Evolutionary conservation across 35 echinoderm and acorn worm species (phyloP), one percentile per base, ranked within the genome.

Genomic region (Patiria miniata): DNA sequence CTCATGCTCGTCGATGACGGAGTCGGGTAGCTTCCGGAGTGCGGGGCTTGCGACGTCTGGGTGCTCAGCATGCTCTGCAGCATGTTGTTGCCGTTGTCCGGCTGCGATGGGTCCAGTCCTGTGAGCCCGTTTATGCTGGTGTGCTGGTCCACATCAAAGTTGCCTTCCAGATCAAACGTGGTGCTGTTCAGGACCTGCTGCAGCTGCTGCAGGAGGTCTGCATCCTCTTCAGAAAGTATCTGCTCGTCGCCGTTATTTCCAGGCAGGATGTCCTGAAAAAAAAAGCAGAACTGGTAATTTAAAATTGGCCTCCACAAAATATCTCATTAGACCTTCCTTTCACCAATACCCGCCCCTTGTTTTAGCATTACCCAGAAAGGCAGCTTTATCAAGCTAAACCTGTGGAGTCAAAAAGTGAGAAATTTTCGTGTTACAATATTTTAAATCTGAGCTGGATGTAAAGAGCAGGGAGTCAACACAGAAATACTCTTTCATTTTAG

Each of bases 191-290:
- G 80, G 56, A 90, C 60, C 38, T 83, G 88, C 42, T 90, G 79
- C 34, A 90, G 57, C 39, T 90, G 88, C 50, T 90, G 78, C 60
- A 90, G 79, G 19, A 89, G 58, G 18, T 61, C 83, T 59, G 38
- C 79, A 47, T 83, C 79, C 30, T 83, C 86, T 52, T 87, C 86
- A 0, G 86, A 79, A n/a, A 87, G 39, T 22, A 33, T 37, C 39
- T 79, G 69, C 69, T 79, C 86, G 8, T 73, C 65, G 26, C 65
- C 78, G 73, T 68, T 54, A 73, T 87, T 59, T 12, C 65, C 78
- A 21, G 47, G 26, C 23, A 40, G 5, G 26, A 17, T 80, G 33
- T 36, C 42, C 42, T 47, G 42, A 47, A 47, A 47, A 12, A 12
- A 47, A 4, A 47, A 47, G 42, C n/a, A n/a, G n/a, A n/a, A n/a